phyloP scores from a whole-genome alignment of 2,113 vertebrate species.

The Columbina picui region DNA sequence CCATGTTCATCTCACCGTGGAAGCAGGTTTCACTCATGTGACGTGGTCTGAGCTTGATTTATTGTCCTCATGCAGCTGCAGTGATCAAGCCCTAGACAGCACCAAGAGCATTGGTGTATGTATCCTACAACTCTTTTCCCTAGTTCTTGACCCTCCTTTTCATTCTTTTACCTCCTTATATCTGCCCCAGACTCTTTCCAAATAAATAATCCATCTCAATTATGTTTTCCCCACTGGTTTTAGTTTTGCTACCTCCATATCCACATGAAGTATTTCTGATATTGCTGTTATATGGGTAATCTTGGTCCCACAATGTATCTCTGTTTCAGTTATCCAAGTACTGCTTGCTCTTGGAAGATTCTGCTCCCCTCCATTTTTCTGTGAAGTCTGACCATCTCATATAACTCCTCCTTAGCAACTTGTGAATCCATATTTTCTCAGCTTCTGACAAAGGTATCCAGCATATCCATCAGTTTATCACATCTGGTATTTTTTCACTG shows the following conservation, averaged over 20 bases:
- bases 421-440: not conserved
- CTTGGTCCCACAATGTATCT: accelerated
- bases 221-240: not conserved
- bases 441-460: not conserved
- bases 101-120: accelerated
- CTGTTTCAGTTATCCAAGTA: not conserved
- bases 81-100: not conserved
- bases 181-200: not conserved
- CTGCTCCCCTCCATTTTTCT: not conserved
- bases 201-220: not conserved
- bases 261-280: not conserved
- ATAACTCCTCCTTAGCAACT: not conserved
- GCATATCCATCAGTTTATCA: not conserved
- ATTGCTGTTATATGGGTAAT: not conserved
- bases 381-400: not conserved
- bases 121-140: not conserved
- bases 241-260: not conserved
- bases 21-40: not conserved
- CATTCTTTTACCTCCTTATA: not conserved
- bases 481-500: not conserved
- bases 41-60: not conserved
- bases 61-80: not conserved
- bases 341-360: not conserved
- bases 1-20: accelerated
- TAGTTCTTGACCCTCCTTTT: not conserved